Evolutionary conservation across 2,888 invertebrate genomes (phyloP).

Genomic region (Cantharis rufa): DNA sequence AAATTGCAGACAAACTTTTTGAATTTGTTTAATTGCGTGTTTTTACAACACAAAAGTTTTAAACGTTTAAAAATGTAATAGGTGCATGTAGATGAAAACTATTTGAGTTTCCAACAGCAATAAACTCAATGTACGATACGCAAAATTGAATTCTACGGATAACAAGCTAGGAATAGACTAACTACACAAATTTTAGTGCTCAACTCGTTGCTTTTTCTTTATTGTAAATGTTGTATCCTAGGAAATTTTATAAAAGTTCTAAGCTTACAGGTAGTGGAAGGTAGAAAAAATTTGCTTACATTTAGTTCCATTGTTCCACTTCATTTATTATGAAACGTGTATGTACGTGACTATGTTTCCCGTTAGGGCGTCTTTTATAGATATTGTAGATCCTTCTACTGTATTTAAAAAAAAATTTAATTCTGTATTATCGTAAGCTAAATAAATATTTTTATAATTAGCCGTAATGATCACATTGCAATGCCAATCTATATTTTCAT

Average conservation of each 20-base stretch:
- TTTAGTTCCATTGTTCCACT: background rate
- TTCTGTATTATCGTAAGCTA: background rate
- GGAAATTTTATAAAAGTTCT: background rate
- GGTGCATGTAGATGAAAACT: background rate
- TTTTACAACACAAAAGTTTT: background rate
- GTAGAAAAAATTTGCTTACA: background rate
- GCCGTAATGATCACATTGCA: too few relatives aligned
- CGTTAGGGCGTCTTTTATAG: background rate
- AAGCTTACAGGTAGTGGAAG: background rate
- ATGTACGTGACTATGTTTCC: background rate
- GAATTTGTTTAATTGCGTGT: background rate
- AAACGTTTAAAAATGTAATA: background rate
- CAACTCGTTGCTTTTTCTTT: background rate
- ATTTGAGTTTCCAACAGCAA: background rate
- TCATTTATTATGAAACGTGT: background rate
- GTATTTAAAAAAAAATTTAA: background rate
- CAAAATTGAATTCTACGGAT: background rate
- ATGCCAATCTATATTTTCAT: too few relatives aligned
- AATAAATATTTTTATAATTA: too few relatives aligned
- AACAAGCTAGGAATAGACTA: background rate
- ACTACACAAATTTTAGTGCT: background rate
- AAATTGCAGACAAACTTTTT: background rate
- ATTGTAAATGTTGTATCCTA: background rate
- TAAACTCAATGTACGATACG: background rate
- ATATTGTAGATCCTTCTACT: background rate